Conservation (phyloP, 2,113 vertebrate species). For the Spea bombifrons region DNA sequence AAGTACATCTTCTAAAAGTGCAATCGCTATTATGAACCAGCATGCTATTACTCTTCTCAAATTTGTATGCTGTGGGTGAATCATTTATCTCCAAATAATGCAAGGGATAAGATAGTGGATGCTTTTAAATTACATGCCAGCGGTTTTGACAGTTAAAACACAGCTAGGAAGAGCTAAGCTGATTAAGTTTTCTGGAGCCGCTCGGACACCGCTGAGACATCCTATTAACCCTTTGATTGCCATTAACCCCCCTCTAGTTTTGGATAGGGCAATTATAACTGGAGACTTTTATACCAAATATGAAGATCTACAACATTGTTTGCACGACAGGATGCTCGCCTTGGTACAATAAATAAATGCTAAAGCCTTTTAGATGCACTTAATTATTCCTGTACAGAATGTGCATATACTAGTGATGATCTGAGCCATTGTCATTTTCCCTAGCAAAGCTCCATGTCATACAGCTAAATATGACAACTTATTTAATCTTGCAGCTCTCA, state of each 20-base stretch:
- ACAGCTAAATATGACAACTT: neutral
- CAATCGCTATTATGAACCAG: constrained; percentile 40
- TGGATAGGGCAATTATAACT: neutral
- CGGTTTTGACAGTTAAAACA: constrained; percentile 33
- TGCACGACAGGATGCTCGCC: neutral
- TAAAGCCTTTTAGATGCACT: neutral
- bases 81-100: constrained; percentile 41
- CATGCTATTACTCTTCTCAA: constrained; percentile 14
- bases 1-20: constrained; percentile 32
- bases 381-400: neutral
- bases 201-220: constrained; percentile 34
- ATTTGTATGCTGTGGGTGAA: constrained; percentile 9
- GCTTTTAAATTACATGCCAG: constrained; percentile 45
- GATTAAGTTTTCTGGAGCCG: constrained; percentile 25
- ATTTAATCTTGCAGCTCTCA: neutral
- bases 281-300: constrained; percentile 13
- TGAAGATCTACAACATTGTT: constrained; percentile 9
- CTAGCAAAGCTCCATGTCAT: neutral
- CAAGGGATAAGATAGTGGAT: constrained; percentile 36
- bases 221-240: constrained; percentile 13
- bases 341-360: constrained; percentile 12
- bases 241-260: neutral
- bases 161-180: constrained; percentile 30
- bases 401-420: neutral
- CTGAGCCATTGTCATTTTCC: neutral